Percentiles rank a stretch among this genome's conserved stretches.
These are phyloP conservation scores for Coregonus suidteri DNA, from an alignment of 2,797 vertebrate species.

Conservation along the genomic window DNA sequence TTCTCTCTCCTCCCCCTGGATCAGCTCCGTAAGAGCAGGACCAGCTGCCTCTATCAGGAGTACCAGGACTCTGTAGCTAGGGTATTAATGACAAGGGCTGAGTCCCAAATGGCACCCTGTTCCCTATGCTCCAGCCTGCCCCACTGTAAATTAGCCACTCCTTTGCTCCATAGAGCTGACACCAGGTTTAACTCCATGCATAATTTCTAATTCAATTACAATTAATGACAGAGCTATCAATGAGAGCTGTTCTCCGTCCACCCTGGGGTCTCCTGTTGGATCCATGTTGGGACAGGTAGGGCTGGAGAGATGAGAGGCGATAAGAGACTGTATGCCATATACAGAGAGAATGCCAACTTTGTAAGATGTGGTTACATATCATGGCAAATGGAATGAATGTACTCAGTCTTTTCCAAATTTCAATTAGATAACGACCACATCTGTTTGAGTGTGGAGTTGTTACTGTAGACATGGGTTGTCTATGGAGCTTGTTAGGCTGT, in stretches of 20 bases:
- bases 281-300: neutral
- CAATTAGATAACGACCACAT: slow-evolving; percentile 37
- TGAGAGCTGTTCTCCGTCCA: slow-evolving; percentile 10
- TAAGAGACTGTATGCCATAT: neutral
- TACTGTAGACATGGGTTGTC: neutral
- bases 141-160: neutral
- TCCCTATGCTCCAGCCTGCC: neutral
- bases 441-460: slow-evolving; percentile 25
- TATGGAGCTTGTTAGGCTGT: neutral
- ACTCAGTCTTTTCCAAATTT: slow-evolving; percentile 23
- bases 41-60: slow-evolving; percentile 12
- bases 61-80: too few relatives aligned
- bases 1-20: neutral
- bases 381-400: too few relatives aligned
- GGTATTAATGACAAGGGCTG: too few relatives aligned
- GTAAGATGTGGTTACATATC: slow-evolving; percentile 4
- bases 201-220: slow-evolving; percentile 45
- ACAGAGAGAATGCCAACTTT: slow-evolving; percentile 25
- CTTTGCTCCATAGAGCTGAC: neutral
- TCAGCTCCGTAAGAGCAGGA: neutral
- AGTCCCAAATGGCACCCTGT: too few relatives aligned
- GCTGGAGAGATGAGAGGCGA: slow-evolving; percentile 1
- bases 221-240: slow-evolving; percentile 23
- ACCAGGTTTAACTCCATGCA: slow-evolving; percentile 19
- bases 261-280: too few relatives aligned